Conservation (phyloP, 2,113 vertebrate species). For the Elgaria multicarinata region DNA sequence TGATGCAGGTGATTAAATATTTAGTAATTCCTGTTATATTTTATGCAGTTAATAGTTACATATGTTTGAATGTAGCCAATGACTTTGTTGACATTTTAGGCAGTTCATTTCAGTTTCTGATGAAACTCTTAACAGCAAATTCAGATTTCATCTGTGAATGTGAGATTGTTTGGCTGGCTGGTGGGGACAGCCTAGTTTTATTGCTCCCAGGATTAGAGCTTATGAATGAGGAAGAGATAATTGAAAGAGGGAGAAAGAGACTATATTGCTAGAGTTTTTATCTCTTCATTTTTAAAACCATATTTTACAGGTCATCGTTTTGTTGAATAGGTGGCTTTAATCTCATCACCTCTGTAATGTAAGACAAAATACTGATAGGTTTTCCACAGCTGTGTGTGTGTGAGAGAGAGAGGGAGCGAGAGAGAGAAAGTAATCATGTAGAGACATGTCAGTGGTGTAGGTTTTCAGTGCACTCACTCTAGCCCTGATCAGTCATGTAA, state of each 20-base stretch:
- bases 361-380: constrained; percentile 64
- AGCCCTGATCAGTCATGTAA: constrained; percentile 82
- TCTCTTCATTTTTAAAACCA: constrained; percentile 41
- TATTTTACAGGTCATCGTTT: constrained; percentile 42
- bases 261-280: constrained; percentile 60
- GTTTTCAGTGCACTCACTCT: constrained; percentile 75
- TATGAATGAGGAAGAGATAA: constrained; percentile 65
- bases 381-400: constrained; percentile 51
- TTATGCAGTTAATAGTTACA: constrained; percentile 56
- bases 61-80: constrained; percentile 63
- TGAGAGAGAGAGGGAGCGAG: not conserved
- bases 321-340: constrained; percentile 30
- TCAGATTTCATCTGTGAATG: constrained; percentile 34
- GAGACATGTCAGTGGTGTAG: constrained; percentile 75
- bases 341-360: constrained; percentile 48
- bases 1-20: constrained; percentile 65
- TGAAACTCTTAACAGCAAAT: constrained; percentile 62
- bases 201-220: constrained; percentile 44
- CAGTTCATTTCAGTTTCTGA: constrained; percentile 69
- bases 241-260: constrained; percentile 60
- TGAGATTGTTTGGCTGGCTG: constrained; percentile 50
- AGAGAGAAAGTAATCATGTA: constrained; percentile 59
- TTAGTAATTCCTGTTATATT: constrained; percentile 52
- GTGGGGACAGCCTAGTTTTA: constrained; percentile 41
- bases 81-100: constrained; percentile 64